Conservation (phyloP, 2,113 vertebrate species). For the Tragulus kanchil region DNA sequence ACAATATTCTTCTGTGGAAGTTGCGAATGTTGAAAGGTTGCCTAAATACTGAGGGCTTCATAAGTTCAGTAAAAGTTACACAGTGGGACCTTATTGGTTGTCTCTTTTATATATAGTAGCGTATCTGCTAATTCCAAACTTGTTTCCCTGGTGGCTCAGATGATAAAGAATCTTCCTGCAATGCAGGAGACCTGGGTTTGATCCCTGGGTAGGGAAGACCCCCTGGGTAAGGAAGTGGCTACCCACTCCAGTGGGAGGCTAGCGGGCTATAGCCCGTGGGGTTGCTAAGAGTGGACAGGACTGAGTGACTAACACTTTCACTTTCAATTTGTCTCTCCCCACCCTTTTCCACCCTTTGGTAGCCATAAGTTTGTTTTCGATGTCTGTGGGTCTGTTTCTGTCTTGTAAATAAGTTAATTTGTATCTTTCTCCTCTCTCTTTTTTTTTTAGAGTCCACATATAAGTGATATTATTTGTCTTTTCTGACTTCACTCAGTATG, state of each 20-base stretch:
- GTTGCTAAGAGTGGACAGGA: too few relatives aligned
- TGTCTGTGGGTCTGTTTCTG: neutral
- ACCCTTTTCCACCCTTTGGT: neutral
- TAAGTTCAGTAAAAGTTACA: constrained; percentile 59
- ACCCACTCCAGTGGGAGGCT: too few relatives aligned
- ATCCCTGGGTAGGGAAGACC: too few relatives aligned
- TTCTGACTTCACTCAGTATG: neutral
- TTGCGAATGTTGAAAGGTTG: constrained; percentile 38
- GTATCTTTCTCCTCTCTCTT: neutral
- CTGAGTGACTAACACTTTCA: too few relatives aligned
- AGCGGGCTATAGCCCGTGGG: too few relatives aligned
- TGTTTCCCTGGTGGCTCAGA: too few relatives aligned
- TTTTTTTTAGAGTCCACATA: neutral
- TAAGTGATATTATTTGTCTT: neutral
- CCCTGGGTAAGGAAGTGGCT: too few relatives aligned
- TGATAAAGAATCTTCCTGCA: too few relatives aligned
- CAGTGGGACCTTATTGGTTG: neutral
- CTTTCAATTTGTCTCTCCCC: neutral
- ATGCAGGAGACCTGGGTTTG: too few relatives aligned
- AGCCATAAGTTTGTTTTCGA: neutral
- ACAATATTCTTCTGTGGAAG: neutral
- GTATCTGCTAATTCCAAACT: neutral
- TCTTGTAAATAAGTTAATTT: neutral
- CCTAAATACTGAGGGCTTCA: constrained; percentile 23
- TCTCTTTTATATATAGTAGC: neutral